phyloP scores from a whole-genome alignment of 2,888 invertebrate species.

The Pegoplata infirma region DNA sequence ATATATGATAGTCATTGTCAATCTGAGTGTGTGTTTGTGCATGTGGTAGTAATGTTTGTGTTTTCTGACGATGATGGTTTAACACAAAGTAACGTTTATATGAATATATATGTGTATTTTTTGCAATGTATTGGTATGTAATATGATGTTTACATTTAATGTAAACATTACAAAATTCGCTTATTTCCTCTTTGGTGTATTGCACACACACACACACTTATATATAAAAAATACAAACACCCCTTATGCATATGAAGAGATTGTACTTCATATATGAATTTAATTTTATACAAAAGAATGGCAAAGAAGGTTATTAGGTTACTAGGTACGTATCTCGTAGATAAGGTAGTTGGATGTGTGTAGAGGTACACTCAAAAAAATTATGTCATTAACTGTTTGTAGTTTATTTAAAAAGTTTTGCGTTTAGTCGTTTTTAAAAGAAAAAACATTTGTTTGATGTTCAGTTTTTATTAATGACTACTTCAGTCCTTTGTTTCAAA shows the following conservation, averaged over 20 bases:
- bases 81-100: background rate
- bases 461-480: too few relatives aligned
- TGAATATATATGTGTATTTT: background rate
- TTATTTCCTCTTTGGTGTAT: background rate
- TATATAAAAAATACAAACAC: too few relatives aligned
- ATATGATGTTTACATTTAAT: slow-evolving; percentile 31
- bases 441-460: too few relatives aligned
- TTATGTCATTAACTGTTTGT: too few relatives aligned
- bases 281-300: too few relatives aligned
- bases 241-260: too few relatives aligned
- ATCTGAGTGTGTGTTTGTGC: background rate
- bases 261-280: too few relatives aligned
- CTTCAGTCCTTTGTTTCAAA: too few relatives aligned
- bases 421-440: too few relatives aligned
- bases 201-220: background rate
- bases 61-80: background rate
- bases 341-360: too few relatives aligned
- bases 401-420: too few relatives aligned
- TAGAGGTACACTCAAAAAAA: too few relatives aligned
- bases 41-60: background rate
- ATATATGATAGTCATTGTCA: background rate
- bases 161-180: slow-evolving; percentile 29
- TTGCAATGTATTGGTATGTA: background rate
- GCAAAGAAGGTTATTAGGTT: slow-evolving; percentile 53
- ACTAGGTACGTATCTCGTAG: slow-evolving; percentile 32